Evolutionary conservation across 2,888 invertebrate species (phyloP).

Genomic region (Chymomyza procnemis): DNA sequence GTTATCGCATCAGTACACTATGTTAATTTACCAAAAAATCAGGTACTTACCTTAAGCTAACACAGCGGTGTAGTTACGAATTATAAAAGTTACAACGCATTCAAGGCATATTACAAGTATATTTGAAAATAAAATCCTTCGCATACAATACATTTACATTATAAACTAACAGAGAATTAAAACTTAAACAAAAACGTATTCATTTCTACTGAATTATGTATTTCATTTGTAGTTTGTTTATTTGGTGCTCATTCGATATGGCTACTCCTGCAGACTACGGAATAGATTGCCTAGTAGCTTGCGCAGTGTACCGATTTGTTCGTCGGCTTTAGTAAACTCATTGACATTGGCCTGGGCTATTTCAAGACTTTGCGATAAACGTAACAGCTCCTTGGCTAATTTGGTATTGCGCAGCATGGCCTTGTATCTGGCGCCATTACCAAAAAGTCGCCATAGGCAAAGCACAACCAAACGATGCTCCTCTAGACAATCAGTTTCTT

Average conservation of each 20-base stretch:
- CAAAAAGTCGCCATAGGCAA: background rate
- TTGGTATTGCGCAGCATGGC: slow-evolving; percentile 72
- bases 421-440: slow-evolving; percentile 68
- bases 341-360: slow-evolving; percentile 26
- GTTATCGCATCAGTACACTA: background rate
- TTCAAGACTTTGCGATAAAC: slow-evolving; percentile 51
- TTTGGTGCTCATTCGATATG: background rate
- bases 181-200: background rate
- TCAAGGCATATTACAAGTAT: background rate
- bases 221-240: background rate
- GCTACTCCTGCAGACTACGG: slow-evolving; percentile 59
- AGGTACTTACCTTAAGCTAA: background rate
- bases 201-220: background rate
- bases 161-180: too few relatives aligned
- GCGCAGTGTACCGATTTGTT: slow-evolving; percentile 37
- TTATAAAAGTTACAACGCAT: background rate
- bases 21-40: background rate
- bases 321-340: slow-evolving; percentile 23
- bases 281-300: slow-evolving; percentile 9
- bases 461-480: slow-evolving; percentile 69
- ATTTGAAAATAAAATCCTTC: background rate
- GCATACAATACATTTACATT: background rate
- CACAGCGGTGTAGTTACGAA: background rate
- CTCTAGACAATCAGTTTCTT: slow-evolving; percentile 44
- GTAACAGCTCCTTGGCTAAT: slow-evolving; percentile 60